Evolutionary conservation across 1,140 invertebrate species (phyloP).

Genomic region (Eurosta solidaginis): DNA sequence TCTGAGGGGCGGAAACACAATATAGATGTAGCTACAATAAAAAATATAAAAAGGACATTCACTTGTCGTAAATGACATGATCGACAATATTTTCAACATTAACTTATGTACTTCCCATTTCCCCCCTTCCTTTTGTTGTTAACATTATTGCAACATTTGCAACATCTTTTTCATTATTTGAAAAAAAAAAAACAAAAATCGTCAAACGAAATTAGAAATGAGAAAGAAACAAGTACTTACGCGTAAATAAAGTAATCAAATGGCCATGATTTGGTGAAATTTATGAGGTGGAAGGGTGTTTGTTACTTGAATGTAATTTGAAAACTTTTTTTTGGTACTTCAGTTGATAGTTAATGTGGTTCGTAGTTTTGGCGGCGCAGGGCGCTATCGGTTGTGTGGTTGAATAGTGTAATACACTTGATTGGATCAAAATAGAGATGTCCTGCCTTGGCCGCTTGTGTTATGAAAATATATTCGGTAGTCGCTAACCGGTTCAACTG

Average conservation of each 20-base stretch:
- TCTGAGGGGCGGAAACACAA: not conserved
- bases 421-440: constrained; percentile 24
- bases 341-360: constrained; percentile 13
- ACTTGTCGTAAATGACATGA: constrained; percentile 53
- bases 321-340: not conserved
- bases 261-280: constrained; percentile 1
- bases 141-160: not conserved
- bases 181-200: constrained; percentile 40
- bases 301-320: not conserved
- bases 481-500: not conserved
- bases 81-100: constrained; percentile 54
- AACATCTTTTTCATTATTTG: constrained; percentile 14
- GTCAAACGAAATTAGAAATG: not conserved
- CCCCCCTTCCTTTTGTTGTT: constrained; percentile 1
- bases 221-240: not conserved
- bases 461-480: not conserved
- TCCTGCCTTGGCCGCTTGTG: not conserved
- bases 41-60: constrained; percentile 39
- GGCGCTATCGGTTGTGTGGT: not conserved
- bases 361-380: not conserved
- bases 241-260: constrained; percentile 27
- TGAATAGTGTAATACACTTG: not conserved
- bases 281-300: constrained; percentile 14
- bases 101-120: constrained; percentile 34
- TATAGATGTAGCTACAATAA: constrained; percentile 34